These are phyloP conservation scores for Tetragonula clypearis DNA, from an alignment of 1,140 invertebrate species.

Conservation along the genomic window DNA sequence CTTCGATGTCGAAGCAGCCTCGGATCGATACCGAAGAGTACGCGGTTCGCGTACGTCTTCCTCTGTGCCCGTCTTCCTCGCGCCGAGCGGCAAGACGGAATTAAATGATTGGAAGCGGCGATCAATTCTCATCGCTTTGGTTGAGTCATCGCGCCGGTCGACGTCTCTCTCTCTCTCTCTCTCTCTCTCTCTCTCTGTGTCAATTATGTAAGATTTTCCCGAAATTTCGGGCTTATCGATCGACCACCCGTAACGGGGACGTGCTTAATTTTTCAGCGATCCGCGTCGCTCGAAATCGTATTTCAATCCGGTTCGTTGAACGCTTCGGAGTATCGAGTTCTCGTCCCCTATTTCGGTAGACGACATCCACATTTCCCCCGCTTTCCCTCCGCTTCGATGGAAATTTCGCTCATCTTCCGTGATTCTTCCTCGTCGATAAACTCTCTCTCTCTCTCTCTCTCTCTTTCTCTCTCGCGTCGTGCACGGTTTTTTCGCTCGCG, in stretches of 20 bases:
- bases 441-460: neutral
- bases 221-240: slow-evolving; percentile 42
- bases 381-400: neutral
- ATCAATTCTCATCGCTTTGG: slow-evolving; percentile 16
- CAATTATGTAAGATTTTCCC: slow-evolving; percentile 46
- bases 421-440: no score
- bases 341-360: neutral
- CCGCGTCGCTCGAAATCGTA: neutral
- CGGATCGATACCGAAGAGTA: slow-evolving; percentile 24
- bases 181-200: neutral
- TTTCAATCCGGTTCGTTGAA: slow-evolving; percentile 38
- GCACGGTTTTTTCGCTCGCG: neutral
- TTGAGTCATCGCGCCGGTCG: slow-evolving; percentile 3
- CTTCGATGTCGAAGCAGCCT: neutral
- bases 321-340: neutral
- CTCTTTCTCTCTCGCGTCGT: no score
- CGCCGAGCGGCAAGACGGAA: slow-evolving; percentile 4
- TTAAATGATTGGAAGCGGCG: slow-evolving; percentile 26
- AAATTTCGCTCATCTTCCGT: neutral
- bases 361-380: neutral
- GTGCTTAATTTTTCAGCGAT: slow-evolving; percentile 30
- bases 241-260: neutral
- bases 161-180: no score
- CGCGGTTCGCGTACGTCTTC: neutral
- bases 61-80: neutral